Conservation (phyloP, 1,140 invertebrate genomes). For the Gonioctena quinquepunctata region DNA sequence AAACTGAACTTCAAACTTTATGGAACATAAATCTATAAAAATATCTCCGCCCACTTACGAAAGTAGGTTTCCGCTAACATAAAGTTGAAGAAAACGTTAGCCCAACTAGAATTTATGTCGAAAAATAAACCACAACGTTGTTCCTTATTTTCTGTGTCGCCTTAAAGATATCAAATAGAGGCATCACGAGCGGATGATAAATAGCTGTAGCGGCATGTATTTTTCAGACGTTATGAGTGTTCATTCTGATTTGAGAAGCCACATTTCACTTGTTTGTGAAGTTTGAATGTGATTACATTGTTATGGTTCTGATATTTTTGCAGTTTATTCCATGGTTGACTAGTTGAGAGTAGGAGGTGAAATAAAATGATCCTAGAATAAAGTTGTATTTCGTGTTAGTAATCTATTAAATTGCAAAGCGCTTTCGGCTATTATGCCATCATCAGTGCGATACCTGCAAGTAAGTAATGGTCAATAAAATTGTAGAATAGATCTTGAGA, state of each 20-base stretch:
- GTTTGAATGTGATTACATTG: not conserved
- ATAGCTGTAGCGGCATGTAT: not conserved
- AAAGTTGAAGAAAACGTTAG: conserved; percentile 2
- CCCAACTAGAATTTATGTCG: conserved; percentile 7
- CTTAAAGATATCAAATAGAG: not conserved
- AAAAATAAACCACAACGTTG: conserved; percentile 8
- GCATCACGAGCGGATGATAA: not conserved
- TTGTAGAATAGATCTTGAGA: no score
- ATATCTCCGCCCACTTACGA: not conserved
- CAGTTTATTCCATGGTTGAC: not conserved
- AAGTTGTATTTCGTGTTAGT: no score
- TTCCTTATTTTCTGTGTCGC: not conserved
- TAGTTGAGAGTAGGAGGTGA: no score
- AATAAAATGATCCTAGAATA: no score
- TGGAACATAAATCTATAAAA: no score
- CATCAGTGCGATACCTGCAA: no score
- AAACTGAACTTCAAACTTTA: no score
- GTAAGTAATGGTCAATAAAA: no score
- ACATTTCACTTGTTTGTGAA: not conserved
- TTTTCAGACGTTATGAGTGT: not conserved
- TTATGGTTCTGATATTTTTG: not conserved
- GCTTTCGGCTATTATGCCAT: no score
- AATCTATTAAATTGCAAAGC: no score
- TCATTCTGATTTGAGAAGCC: not conserved
- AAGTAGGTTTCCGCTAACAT: not conserved